Evolutionary conservation across 2,113 vertebrate genomes (phyloP).

Genomic region (Neotoma lepida): DNA sequence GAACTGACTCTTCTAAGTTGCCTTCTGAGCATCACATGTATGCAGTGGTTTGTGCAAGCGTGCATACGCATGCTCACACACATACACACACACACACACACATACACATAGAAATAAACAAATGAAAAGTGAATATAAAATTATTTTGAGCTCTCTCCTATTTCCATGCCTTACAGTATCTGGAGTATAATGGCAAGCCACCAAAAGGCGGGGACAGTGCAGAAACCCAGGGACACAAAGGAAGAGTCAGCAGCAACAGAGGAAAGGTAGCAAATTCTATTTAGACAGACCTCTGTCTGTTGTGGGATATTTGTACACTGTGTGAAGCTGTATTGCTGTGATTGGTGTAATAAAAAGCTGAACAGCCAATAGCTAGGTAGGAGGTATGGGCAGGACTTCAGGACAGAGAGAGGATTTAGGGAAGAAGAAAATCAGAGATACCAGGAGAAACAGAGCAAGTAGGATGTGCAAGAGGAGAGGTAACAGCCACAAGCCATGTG

Average conservation of each 20-base stretch:
- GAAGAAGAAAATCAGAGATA: too few species aligned
- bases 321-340: too few species aligned
- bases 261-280: background rate
- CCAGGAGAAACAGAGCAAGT: too few species aligned
- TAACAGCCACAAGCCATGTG: too few species aligned
- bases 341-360: too few species aligned
- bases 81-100: too few species aligned
- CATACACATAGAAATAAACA: background rate
- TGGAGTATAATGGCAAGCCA: accelerated
- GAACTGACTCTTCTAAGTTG: background rate
- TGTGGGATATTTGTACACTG: too few species aligned
- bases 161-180: background rate
- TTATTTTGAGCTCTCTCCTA: background rate
- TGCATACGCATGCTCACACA: background rate
- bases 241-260: accelerated
- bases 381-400: too few species aligned
- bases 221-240: accelerated
- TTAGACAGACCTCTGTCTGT: too few species aligned
- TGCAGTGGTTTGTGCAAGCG: background rate
- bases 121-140: background rate
- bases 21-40: background rate
- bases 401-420: too few species aligned
- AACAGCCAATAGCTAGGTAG: too few species aligned
- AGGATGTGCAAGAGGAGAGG: too few species aligned
- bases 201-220: background rate